Conservation (phyloP, 2,113 vertebrate genomes). For the Pogona vitticeps region DNA sequence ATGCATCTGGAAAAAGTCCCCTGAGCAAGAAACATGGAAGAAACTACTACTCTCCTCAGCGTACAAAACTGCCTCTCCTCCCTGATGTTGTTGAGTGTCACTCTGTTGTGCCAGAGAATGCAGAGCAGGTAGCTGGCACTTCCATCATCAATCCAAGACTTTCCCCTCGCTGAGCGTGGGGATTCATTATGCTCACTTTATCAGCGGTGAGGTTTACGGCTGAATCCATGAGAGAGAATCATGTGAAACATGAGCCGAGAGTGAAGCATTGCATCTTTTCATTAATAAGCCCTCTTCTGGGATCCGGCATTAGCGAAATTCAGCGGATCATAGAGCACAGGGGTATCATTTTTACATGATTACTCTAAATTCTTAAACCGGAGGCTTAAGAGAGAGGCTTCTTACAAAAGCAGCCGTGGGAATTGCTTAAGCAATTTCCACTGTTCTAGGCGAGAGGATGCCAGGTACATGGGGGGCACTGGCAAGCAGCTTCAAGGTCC, state of each 20-base stretch:
- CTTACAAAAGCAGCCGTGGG: slow-evolving; percentile 85
- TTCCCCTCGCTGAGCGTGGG: slow-evolving; percentile 62
- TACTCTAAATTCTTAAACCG: slow-evolving; percentile 90
- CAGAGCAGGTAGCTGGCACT: slow-evolving; percentile 61
- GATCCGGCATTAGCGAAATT: slow-evolving; percentile 85
- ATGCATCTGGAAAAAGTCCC: neutral
- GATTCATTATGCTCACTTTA: slow-evolving; percentile 81
- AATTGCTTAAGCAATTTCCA: slow-evolving; percentile 90
- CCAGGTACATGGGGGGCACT: slow-evolving; percentile 65
- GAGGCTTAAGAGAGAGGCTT: slow-evolving; percentile 87
- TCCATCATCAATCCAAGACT: slow-evolving; percentile 57
- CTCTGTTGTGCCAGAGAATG: slow-evolving; percentile 42
- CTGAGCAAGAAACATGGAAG: neutral
- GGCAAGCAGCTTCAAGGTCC: slow-evolving; percentile 64
- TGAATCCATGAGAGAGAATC: slow-evolving; percentile 82
- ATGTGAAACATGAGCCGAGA: slow-evolving; percentile 82
- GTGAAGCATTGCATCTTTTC: slow-evolving; percentile 80
- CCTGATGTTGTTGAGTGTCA: neutral
- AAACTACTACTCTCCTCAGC: neutral
- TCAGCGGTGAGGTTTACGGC: slow-evolving; percentile 82
- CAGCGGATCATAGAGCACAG: slow-evolving; percentile 84
- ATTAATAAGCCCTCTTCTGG: slow-evolving; percentile 88
- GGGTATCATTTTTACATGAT: slow-evolving; percentile 92
- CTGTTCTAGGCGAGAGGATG: slow-evolving; percentile 72
- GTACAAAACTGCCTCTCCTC: neutral